Evolutionary conservation across 2,113 vertebrate genomes (phyloP), one percentile per base, ranked within the genome.

Genomic region (Gracilinanus agilis): DNA sequence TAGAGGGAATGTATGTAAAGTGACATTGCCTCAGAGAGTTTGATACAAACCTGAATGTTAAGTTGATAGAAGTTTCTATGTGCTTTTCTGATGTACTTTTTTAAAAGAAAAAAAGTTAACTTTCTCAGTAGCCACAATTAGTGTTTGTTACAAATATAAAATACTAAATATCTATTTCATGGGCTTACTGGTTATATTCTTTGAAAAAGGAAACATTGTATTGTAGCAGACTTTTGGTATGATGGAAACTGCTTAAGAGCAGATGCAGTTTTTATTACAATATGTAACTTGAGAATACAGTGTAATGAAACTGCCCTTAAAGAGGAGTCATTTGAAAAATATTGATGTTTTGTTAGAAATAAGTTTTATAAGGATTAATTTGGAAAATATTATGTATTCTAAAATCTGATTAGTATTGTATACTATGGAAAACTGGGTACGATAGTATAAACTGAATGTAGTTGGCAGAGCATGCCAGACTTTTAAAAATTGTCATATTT

Each of bases 121-220:
- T 89, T 92, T 40, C 75, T 83, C 92, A n/a, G 13, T 90, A n/a
- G 92, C 55, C 53, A 90, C 25, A 95, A 0, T 88, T 40, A 90
- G 90, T 88, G 34, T 13, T 53, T 90, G 16, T 83, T 93, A 25
- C 8, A 92, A 29, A 27, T 93, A 25, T 93, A 54, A 92, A 29
- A 54, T 93, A 61, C 25, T 96, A 95, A 91, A 83, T 90, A 91
- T 49, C 90, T 25, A 27, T 92, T 49, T 92, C 44, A 67, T 56
- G 24, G 49, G 44, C 12, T 44, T 83, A 67, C 34, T 92, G 53
- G 55, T 58, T 58, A 44, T 89, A 53, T 89, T 83, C 24, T 55
- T 92, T 88, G 0, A 83, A 61, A 94, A 67, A 56, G 0, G 13
- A n/a, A 75, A 75, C 61, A 75, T 34, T n/a, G 12, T 88, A 54